phyloP scores from a whole-genome alignment of 2,113 vertebrate species.

The Mixornis gularis region DNA sequence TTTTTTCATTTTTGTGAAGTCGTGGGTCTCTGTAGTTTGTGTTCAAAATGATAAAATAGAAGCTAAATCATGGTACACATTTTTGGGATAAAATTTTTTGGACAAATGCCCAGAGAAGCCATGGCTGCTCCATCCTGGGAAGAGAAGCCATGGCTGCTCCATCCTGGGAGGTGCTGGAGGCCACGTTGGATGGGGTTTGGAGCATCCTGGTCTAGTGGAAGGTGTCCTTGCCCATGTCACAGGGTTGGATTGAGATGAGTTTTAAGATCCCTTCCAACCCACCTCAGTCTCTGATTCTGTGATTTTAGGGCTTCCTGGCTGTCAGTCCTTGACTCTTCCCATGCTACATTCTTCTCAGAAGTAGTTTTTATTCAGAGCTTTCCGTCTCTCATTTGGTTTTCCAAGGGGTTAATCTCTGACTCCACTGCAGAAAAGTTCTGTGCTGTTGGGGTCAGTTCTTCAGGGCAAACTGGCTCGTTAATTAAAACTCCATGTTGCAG shows the following conservation, averaged over 20 bases:
- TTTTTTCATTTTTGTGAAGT: background rate
- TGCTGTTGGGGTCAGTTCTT: background rate
- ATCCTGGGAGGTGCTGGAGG: background rate
- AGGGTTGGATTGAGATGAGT: fast-evolving
- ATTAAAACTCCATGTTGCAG: background rate
- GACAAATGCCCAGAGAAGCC: background rate
- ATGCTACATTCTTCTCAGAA: background rate
- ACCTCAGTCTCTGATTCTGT: background rate
- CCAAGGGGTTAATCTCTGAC: background rate
- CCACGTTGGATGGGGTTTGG: background rate
- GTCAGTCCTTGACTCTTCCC: background rate
- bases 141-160: background rate
- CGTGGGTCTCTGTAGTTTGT: background rate
- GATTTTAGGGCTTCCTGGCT: background rate
- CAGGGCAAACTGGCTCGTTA: background rate
- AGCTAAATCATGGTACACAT: background rate
- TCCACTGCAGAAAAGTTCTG: background rate
- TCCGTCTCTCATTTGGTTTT: background rate
- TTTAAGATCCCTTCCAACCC: background rate
- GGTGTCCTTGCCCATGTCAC: background rate
- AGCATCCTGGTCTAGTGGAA: fast-evolving
- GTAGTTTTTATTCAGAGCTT: background rate
- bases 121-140: background rate
- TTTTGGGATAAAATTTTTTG: background rate
- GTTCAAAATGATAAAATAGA: background rate